Percentiles rank a stretch among this genome's conserved stretches.
These are phyloP conservation scores for Chrysemys picta DNA, from an alignment of 2,113 vertebrate species.

Conservation along the genomic window DNA sequence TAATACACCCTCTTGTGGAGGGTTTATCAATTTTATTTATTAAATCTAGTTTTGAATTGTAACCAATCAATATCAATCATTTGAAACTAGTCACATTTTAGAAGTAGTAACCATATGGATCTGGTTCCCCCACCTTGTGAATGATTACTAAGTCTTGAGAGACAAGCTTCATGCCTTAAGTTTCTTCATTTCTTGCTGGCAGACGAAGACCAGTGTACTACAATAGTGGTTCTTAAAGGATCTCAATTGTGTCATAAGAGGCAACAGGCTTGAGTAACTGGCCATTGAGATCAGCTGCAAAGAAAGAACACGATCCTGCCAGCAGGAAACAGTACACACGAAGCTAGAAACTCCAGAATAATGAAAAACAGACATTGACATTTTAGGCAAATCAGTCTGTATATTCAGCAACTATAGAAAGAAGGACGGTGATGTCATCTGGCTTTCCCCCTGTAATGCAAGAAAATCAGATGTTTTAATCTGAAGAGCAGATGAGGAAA, in stretches of 20 bases:
- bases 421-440: conserved; percentile 98
- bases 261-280: conserved; percentile 56
- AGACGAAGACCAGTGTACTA: conserved; percentile 59
- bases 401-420: conserved; percentile 98
- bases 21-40: conserved; percentile 48
- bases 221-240: conserved; percentile 75
- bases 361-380: not conserved
- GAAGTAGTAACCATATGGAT: conserved; percentile 5
- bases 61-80: conserved; percentile 63
- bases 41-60: conserved; percentile 57
- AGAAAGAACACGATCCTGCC: conserved; percentile 84
- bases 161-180: conserved; percentile 68
- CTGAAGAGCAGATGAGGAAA: not conserved
- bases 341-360: conserved; percentile 22
- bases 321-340: conserved; percentile 86
- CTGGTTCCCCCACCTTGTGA: conserved; percentile 25
- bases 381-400: conserved; percentile 85
- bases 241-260: conserved; percentile 40
- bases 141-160: conserved; percentile 43
- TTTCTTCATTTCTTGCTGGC: conserved; percentile 71
- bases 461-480: not conserved
- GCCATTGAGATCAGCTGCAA: conserved; percentile 74
- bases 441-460: conserved; percentile 91
- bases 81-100: conserved; percentile 54
- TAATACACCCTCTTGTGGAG: conserved; percentile 31